Percentiles rank a stretch among this genome's conserved stretches.
These are phyloP conservation scores for Channa argus DNA, from an alignment of 2,113 vertebrate species.

Conservation along the genomic window DNA sequence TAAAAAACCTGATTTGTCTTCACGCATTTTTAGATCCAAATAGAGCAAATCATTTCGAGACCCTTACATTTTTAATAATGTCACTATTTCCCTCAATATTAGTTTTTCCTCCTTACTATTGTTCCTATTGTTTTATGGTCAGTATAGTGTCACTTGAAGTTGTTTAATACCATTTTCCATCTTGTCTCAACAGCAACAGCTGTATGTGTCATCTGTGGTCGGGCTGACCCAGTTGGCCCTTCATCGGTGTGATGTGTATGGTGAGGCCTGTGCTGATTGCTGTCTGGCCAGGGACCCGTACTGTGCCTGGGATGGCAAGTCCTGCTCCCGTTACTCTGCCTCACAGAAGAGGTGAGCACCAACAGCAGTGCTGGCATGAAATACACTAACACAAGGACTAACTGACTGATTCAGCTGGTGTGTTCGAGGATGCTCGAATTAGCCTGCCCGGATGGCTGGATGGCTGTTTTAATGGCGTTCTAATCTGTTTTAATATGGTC, in stretches of 20 bases:
- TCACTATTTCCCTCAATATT: not conserved
- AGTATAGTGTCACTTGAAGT: no score
- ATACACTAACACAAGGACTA: constrained; percentile 36
- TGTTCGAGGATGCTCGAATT: constrained; percentile 2
- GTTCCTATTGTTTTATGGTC: no score
- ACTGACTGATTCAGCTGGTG: constrained; percentile 10
- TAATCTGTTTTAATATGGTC: not conserved
- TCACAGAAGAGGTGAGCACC: constrained; percentile 93
- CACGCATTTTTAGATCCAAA: no score
- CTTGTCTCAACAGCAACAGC: constrained; percentile 90
- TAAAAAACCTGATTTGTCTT: not conserved
- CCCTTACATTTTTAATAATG: no score
- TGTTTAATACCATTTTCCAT: not conserved
- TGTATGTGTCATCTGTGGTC: constrained; percentile 91
- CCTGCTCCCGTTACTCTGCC: constrained; percentile 94
- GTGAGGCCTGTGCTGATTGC: constrained; percentile 96
- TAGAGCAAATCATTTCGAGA: not conserved
- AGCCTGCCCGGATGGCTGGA: constrained; percentile 37
- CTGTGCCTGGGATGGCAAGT: constrained; percentile 97
- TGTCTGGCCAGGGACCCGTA: constrained; percentile 97
- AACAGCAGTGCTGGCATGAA: constrained; percentile 31
- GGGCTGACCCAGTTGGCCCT: constrained; percentile 96
- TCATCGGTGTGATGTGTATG: constrained; percentile 94
- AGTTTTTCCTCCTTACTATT: not conserved
- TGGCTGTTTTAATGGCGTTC: constrained; percentile 39